Base-by-base conservation (phyloP, 2,888 invertebrate genomes). In the Glaucopsyche alexis region DNA sequence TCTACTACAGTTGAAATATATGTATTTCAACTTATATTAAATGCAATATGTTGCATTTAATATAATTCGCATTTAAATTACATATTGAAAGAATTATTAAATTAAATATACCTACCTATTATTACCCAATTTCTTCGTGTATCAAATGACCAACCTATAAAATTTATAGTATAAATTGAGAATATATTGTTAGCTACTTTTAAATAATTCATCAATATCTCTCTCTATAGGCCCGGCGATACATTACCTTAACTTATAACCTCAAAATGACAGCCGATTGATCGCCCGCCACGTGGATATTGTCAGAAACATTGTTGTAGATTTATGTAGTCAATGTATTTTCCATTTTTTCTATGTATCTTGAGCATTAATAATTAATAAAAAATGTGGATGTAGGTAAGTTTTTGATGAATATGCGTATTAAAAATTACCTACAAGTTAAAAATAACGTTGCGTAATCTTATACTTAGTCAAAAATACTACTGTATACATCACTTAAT, bases 241-340 rank as follows among this genome's bases (percentile, higher is more conserved):
- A 49, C 66, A 66, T 19, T 47, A 29, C 45, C 42, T 69, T 69
- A 69, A 69, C 69, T 69, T 69, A 47, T 69, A 49, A 69, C 69
- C 69, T 49, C 69, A 69, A 69, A 69, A 13, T 47, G 69, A 69
- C 69, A 47, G 19, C n/a, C 16, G 69, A 69, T 19, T 69, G 47
- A 69, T 69, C 19, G 69, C 45, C 9, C 19, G 47, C 69, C 45
- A 47, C 66, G 40, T 66, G 66, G 42, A n/a, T 16, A 66, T 19
- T 66, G 66, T 66, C 66, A 66, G 66, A 66, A 66, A 66, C 66
- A 66, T 66, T 16, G 16, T 42, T 42, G n/a, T 66, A 66, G 40
- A 66, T 66, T 66, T 42, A 66, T 66, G 42, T 16, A n/a, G 42
- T n/a, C 40, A 13, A 66, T 42, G 42, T 66, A n/a, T 66, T 66